phyloP scores from a whole-genome alignment of 2,888 invertebrate species.

The Plusia festucae region DNA sequence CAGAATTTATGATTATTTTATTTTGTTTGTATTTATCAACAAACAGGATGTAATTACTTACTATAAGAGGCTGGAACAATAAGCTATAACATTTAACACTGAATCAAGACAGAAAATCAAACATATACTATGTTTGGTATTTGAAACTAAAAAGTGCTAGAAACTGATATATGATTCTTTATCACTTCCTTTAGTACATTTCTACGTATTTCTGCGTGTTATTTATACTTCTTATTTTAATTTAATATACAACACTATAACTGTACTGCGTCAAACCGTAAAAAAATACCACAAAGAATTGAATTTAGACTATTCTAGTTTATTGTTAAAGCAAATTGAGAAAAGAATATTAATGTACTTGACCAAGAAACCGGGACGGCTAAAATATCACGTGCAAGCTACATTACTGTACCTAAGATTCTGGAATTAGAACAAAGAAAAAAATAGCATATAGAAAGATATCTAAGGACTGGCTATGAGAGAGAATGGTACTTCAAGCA shows the following conservation, averaged over 20 bases:
- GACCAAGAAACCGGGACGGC: background rate
- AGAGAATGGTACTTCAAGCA: background rate
- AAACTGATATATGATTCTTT: constrained; percentile 7
- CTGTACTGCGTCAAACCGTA: background rate
- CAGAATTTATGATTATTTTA: constrained; percentile 36
- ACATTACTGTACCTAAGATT: background rate
- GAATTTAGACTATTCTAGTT: background rate
- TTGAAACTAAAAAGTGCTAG: constrained; percentile 12
- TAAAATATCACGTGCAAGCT: constrained; percentile 18
- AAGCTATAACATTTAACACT: constrained; percentile 27
- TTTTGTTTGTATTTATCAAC: constrained; percentile 47
- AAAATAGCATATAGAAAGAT: background rate
- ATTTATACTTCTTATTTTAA: background rate
- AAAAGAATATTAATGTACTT: background rate
- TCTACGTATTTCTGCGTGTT: constrained; percentile 10
- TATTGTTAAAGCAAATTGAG: background rate
- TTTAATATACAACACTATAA: background rate
- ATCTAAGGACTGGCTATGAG: background rate
- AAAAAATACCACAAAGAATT: background rate
- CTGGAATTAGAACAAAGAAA: background rate
- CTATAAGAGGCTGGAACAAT: constrained; percentile 39
- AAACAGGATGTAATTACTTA: constrained; percentile 27
- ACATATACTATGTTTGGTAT: constrained; percentile 17
- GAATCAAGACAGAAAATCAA: constrained; percentile 11
- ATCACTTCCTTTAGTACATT: constrained; percentile 2